A percentile compares a stretch with the other conserved stretches of the same genome.
Evolutionary conservation across 2,888 invertebrate genomes (phyloP).

Genomic region (Tethea ocularis): DNA sequence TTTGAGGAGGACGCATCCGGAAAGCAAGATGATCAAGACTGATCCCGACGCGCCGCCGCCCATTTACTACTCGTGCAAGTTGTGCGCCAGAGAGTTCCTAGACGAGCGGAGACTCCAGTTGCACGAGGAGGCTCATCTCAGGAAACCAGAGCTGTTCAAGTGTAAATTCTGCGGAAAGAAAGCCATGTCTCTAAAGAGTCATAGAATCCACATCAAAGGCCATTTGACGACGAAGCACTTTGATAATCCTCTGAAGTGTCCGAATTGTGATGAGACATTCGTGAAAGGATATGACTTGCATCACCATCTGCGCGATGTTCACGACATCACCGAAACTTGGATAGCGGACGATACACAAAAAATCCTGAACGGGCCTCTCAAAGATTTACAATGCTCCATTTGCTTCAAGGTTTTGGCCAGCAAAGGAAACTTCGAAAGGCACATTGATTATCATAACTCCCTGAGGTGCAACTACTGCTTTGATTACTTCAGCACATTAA

Average conservation of each 20-base stretch:
- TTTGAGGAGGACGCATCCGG: conserved; percentile 71
- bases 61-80: conserved; percentile 66
- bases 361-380: conserved; percentile 62
- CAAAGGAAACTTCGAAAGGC: conserved; percentile 77
- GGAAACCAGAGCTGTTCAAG: conserved; percentile 73
- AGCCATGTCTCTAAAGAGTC: conserved; percentile 66
- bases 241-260: conserved; percentile 70
- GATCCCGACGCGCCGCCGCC: conserved; percentile 77
- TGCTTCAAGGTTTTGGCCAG: conserved; percentile 75
- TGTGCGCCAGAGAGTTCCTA: conserved; percentile 74
- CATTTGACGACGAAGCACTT: conserved; percentile 70
- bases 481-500: conserved; percentile 70
- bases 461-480: conserved; percentile 79
- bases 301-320: conserved; percentile 69
- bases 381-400: conserved; percentile 75
- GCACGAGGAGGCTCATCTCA: conserved; percentile 70
- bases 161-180: conserved; percentile 79
- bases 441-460: conserved; percentile 78
- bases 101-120: conserved; percentile 62
- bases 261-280: conserved; percentile 69
- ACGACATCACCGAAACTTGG: conserved; percentile 72
- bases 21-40: conserved; percentile 79
- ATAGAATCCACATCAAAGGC: conserved; percentile 69
- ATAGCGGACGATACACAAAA: conserved; percentile 63
- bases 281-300: conserved; percentile 72